These are phyloP conservation scores for Nebria ingens DNA, from an alignment of 1,140 invertebrate species.

Conservation along the genomic window DNA sequence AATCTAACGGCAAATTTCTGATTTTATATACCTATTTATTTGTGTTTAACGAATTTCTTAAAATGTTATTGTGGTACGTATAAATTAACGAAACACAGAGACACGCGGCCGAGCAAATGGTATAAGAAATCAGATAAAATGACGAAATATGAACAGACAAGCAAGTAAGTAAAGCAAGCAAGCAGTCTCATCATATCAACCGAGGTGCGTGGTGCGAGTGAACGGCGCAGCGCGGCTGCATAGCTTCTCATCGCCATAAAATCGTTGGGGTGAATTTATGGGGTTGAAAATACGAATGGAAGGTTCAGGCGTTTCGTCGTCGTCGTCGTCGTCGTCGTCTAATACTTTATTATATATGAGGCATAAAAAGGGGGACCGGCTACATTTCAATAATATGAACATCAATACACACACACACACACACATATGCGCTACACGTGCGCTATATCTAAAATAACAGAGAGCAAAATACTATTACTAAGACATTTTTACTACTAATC, in stretches of 20 bases:
- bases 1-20: too few relatives aligned
- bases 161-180: not conserved
- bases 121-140: not conserved
- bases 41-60: too few relatives aligned
- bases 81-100: not conserved
- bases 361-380: not conserved
- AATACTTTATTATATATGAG: conserved; percentile 9
- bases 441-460: too few relatives aligned
- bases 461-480: too few relatives aligned
- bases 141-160: not conserved
- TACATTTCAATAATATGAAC: conserved; percentile 5
- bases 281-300: not conserved
- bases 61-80: not conserved
- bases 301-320: too few relatives aligned
- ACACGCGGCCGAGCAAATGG: not conserved
- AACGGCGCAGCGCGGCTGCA: not conserved
- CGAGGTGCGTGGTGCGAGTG: not conserved
- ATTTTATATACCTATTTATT: too few relatives aligned
- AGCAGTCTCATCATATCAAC: not conserved
- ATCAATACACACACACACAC: not conserved
- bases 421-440: not conserved
- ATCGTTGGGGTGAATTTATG: not conserved
- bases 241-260: not conserved
- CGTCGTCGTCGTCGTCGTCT: not conserved
- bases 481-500: too few relatives aligned